Percentiles rank a stretch among this genome's conserved stretches.
Conservation (phyloP, 2,797 vertebrate species). For the Macropus fuliginosus region DNA sequence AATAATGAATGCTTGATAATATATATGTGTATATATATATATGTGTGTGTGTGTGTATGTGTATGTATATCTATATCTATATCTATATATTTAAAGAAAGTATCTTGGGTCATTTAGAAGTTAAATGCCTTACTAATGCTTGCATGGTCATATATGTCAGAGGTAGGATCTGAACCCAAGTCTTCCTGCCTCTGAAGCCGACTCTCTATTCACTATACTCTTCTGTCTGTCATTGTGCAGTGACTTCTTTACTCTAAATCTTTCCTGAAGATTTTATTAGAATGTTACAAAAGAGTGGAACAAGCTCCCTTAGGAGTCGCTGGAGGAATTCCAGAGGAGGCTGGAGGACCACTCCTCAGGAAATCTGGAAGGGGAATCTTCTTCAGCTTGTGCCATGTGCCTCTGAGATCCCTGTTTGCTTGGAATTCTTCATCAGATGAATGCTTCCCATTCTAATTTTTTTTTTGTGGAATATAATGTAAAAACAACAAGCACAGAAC, state of each 20-base stretch:
- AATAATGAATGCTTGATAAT: background rate
- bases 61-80: too few species aligned
- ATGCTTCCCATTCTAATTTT: background rate
- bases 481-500: background rate
- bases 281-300: background rate
- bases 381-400: background rate
- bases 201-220: background rate
- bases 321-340: background rate
- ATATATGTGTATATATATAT: too few species aligned
- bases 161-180: background rate
- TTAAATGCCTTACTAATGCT: background rate
- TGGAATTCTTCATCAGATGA: background rate
- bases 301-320: background rate
- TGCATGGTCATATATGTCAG: background rate
- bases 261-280: background rate
- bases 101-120: background rate
- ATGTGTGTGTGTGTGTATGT: too few species aligned
- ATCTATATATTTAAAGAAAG: background rate
- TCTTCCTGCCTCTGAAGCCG: background rate
- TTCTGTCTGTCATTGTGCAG: background rate
- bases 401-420: background rate
- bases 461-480: background rate
- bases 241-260: background rate
- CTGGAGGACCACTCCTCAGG: background rate
- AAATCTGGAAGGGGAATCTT: background rate